Conservation (phyloP, 2,113 vertebrate genomes). For the Picathartes gymnocephalus region DNA sequence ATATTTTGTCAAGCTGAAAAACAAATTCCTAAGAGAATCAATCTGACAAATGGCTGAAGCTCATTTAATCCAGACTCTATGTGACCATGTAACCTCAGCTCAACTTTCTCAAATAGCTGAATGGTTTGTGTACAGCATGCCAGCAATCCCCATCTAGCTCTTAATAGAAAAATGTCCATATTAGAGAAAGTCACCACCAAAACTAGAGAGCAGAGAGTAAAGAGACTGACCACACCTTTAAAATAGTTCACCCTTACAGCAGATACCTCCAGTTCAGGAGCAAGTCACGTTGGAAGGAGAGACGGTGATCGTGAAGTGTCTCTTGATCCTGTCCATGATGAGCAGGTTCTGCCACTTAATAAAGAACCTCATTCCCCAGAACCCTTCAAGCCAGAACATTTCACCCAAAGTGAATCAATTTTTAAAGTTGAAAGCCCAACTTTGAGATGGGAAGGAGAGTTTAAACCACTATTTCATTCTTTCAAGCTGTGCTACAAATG, state of each 20-base stretch:
- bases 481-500: slow-evolving; percentile 48
- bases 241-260: not conserved
- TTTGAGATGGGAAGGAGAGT: slow-evolving; percentile 23
- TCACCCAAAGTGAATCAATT: slow-evolving; percentile 45
- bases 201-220: not conserved
- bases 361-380: slow-evolving; percentile 30
- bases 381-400: slow-evolving; percentile 48
- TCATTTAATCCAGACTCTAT: not conserved
- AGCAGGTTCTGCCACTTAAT: slow-evolving; percentile 18
- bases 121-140: not conserved
- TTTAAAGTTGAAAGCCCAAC: slow-evolving; percentile 47
- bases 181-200: not conserved
- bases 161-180: not conserved
- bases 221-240: not conserved
- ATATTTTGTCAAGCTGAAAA: slow-evolving; percentile 18
- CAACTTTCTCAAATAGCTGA: not conserved
- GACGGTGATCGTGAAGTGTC: not conserved
- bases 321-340: not conserved
- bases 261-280: not conserved
- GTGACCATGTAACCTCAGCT: not conserved
- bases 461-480: slow-evolving; percentile 56
- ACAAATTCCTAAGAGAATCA: not conserved
- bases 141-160: not conserved
- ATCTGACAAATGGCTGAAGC: not conserved
- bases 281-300: not conserved